Percentiles rank a stretch among this genome's conserved stretches.
Evolutionary conservation across 2,888 invertebrate genomes (phyloP).

Genomic region (Tipula helvola): DNA sequence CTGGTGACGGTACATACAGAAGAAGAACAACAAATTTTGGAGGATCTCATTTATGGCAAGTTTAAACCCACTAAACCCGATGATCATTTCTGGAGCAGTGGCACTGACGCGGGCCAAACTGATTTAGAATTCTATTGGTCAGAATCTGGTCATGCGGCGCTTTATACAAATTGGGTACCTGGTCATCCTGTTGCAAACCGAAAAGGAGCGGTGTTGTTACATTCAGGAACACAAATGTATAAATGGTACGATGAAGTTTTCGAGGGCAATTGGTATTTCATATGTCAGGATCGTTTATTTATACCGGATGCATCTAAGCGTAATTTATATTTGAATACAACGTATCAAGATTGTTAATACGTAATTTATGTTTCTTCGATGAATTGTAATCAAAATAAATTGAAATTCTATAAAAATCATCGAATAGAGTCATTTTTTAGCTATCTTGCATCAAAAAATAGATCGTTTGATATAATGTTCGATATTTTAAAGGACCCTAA

Average conservation of each 20-base stretch:
- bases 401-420: too few relatives aligned
- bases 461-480: too few relatives aligned
- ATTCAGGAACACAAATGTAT: neutral
- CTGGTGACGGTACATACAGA: neutral
- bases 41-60: neutral
- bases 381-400: too few relatives aligned
- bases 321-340: neutral
- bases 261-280: neutral
- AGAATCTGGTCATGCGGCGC: neutral
- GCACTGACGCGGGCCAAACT: neutral
- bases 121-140: neutral
- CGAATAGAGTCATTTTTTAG: too few relatives aligned
- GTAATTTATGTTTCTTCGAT: too few relatives aligned
- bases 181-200: neutral
- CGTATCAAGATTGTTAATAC: neutral
- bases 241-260: neutral
- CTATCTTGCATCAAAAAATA: too few relatives aligned
- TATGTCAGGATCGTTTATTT: neutral
- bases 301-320: neutral
- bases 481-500: too few relatives aligned
- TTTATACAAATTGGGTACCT: neutral
- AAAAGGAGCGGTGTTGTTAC: neutral
- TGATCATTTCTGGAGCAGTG: neutral
- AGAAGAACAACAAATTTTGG: neutral
- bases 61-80: neutral